A percentile compares a stretch with the other conserved stretches of the same genome.
Evolutionary conservation across 2,888 invertebrate genomes (phyloP).

Genomic region (Amphipyra berbera): DNA sequence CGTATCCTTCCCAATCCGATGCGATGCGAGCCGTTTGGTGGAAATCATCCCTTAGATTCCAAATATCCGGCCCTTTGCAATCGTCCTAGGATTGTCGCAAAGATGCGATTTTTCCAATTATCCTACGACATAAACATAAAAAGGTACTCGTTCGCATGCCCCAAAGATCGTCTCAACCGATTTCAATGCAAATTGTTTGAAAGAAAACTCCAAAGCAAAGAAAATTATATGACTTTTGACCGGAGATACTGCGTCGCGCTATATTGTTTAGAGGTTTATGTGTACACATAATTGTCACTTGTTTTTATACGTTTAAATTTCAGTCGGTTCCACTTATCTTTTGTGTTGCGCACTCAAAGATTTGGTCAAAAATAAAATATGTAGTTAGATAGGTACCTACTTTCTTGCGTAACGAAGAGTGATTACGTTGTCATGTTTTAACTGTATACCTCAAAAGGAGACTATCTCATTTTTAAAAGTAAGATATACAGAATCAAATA

Average conservation of each 20-base stretch:
- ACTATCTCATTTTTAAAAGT: no score
- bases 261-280: constrained; percentile 25
- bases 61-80: no score
- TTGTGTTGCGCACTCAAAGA: background rate
- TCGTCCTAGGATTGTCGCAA: no score
- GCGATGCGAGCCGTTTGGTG: no score
- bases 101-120: no score
- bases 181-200: constrained; percentile 68
- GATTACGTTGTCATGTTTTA: no score
- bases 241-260: constrained; percentile 1
- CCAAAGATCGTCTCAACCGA: constrained; percentile 55
- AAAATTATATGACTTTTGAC: constrained; percentile 16
- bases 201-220: constrained; percentile 33
- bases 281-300: constrained; percentile 10
- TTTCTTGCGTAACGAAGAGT: no score
- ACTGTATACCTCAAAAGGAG: no score
- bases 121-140: no score
- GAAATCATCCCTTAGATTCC: no score
- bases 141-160: constrained; percentile 53
- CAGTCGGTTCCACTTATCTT: background rate
- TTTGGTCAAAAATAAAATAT: background rate
- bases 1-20: no score
- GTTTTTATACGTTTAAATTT: constrained; percentile 11
- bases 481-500: no score
- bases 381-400: constrained; percentile 5